phyloP scores from a whole-genome alignment of 2,888 invertebrate genomes.

The Tenthredo distinguenda region DNA sequence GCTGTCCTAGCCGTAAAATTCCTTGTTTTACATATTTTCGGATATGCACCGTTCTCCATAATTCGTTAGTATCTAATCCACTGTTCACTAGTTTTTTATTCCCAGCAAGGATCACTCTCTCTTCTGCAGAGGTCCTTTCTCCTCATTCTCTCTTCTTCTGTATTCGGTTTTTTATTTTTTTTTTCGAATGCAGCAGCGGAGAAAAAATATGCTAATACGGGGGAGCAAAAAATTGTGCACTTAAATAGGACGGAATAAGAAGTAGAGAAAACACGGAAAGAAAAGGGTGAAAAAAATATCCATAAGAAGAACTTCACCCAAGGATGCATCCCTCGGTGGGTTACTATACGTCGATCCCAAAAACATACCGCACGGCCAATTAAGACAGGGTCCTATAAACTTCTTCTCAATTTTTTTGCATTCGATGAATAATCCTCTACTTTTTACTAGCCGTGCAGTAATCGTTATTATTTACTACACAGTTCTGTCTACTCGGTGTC shows the following conservation, averaged over 20 bases:
- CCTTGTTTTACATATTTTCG: slow-evolving; percentile 46
- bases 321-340: background rate
- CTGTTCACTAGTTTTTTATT: slow-evolving; percentile 9
- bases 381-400: slow-evolving; percentile 18
- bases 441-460: background rate
- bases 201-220: slow-evolving; percentile 40
- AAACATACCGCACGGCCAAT: slow-evolving; percentile 43
- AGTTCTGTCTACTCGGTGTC: background rate
- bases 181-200: slow-evolving; percentile 2
- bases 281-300: slow-evolving; percentile 3
- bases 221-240: slow-evolving; percentile 6
- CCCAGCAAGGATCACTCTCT: background rate
- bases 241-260: background rate
- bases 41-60: background rate
- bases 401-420: slow-evolving; percentile 15
- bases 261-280: background rate
- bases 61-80: background rate
- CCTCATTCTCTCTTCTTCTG: background rate
- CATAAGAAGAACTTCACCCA: slow-evolving; percentile 8
- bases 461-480: background rate
- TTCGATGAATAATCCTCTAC: slow-evolving; percentile 12
- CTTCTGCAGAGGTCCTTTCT: slow-evolving; percentile 14
- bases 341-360: slow-evolving; percentile 1
- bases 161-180: background rate
- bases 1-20: slow-evolving; percentile 50